phyloP scores from a whole-genome alignment of 1,140 invertebrate species.

The Pogonomyrmex barbatus region DNA sequence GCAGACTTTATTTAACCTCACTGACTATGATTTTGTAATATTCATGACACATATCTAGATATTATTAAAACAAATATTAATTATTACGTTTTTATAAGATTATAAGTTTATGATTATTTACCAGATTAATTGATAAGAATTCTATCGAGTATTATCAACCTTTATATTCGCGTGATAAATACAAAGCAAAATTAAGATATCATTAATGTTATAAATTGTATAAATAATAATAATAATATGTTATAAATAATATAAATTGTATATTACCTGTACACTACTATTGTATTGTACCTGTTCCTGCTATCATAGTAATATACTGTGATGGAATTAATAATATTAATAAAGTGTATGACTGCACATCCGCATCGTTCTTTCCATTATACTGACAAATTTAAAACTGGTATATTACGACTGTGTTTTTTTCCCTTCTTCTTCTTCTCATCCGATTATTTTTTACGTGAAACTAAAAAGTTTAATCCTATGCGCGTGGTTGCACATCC shows the following conservation, averaged over 20 bases:
- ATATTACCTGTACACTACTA: neutral
- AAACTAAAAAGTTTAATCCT: constrained; percentile 65
- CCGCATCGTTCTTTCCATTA: constrained; percentile 1
- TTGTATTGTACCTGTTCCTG: neutral
- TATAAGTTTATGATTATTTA: neutral
- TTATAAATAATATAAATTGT: no score
- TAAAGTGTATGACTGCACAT: neutral
- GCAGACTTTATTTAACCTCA: neutral
- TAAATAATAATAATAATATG: no score
- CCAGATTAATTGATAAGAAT: constrained; percentile 20
- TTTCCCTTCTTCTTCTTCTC: constrained; percentile 13
- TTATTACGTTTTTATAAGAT: neutral
- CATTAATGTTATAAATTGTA: neutral
- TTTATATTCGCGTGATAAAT: neutral
- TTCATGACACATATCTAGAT: neutral
- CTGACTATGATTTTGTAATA: neutral
- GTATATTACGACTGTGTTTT: neutral
- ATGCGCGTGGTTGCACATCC: neutral
- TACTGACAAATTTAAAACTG: constrained; percentile 38
- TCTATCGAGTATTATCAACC: neutral
- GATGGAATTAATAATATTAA: constrained; percentile 38
- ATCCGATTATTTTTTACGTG: constrained; percentile 10
- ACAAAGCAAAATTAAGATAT: constrained; percentile 25
- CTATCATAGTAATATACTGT: neutral
- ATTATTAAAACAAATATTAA: neutral